Evolutionary conservation across 1,140 invertebrate species (phyloP).

Genomic region (fruit fly (Drosophila melanogaster)): Release_6_plus_ISO1_MT NT_033779.5:18768001-18768500

Average conservation of each 20-base stretch:
- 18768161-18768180: constrained; percentile 76
- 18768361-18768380: constrained; percentile 59
- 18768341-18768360: constrained; percentile 11
- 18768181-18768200: constrained; percentile 73
- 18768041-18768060: constrained; percentile 80
- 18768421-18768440: constrained; percentile 80
- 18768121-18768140: constrained; percentile 50
- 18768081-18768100: constrained; percentile 4
- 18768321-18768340: constrained; percentile 31
- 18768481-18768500: constrained; percentile 48
- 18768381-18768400: constrained; percentile 66
- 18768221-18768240: constrained; percentile 69
- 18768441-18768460: constrained; percentile 65
- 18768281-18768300: constrained; percentile 73
- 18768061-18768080: constrained; percentile 35
- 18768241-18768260: constrained; percentile 83
- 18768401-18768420: constrained; percentile 83
- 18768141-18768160: constrained; percentile 71
- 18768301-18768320: constrained; percentile 74
- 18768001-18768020: constrained; percentile 80
- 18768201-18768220: constrained; percentile 18
- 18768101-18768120: constrained; percentile 6
- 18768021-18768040: constrained; percentile 74
- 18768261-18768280: constrained; percentile 82
- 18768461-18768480: constrained; percentile 78